These are phyloP conservation scores for Geophilus truncorum DNA, from an alignment of 2,888 invertebrate species.

Conservation along the genomic window DNA sequence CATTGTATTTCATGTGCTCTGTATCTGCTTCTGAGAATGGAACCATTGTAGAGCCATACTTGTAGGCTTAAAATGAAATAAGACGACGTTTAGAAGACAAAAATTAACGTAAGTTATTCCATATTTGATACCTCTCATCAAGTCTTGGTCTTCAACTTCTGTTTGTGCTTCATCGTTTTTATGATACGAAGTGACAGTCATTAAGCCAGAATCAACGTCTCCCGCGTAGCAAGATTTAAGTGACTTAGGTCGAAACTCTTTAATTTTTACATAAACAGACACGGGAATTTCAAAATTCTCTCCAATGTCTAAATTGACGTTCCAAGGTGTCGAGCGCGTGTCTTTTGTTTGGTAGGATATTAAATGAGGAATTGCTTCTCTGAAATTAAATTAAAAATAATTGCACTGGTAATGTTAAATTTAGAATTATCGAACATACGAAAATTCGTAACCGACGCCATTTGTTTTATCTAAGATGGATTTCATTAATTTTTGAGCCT, in stretches of 20 bases:
- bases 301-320: constrained; percentile 57
- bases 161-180: constrained; percentile 53
- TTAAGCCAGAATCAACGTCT: constrained; percentile 46
- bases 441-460: constrained; percentile 48
- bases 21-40: constrained; percentile 57
- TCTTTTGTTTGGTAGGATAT: constrained; percentile 56
- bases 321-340: constrained; percentile 59
- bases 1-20: constrained; percentile 56
- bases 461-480: constrained; percentile 46
- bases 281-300: constrained; percentile 58
- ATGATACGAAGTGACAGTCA: constrained; percentile 42
- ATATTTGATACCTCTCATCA: constrained; percentile 55
- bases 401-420: background rate
- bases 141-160: constrained; percentile 53
- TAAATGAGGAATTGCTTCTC: constrained; percentile 58
- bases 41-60: constrained; percentile 60
- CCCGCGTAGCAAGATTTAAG: constrained; percentile 50
- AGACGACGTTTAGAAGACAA: background rate
- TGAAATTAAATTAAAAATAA: constrained; percentile 7
- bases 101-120: background rate
- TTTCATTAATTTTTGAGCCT: constrained; percentile 45
- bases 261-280: constrained; percentile 43
- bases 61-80: constrained; percentile 47
- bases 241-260: constrained; percentile 46
- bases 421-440: constrained; percentile 40